phyloP scores from a whole-genome alignment of 2,113 vertebrate species.

The Malurus melanocephalus region DNA sequence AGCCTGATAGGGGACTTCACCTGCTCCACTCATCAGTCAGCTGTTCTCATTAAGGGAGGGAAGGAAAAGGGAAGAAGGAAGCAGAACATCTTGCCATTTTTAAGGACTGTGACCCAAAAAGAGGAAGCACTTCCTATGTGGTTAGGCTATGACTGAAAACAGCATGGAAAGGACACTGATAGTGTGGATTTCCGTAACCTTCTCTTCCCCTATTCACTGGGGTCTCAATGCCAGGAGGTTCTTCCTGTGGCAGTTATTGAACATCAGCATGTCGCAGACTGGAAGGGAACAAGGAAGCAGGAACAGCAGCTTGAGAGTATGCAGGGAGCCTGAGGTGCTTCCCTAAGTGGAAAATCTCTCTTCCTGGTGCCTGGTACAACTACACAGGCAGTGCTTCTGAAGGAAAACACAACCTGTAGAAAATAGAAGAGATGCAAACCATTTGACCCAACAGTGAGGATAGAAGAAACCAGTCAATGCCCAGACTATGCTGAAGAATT shows the following conservation, averaged over 20 bases:
- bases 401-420: not conserved
- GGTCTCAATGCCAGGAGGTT: not conserved
- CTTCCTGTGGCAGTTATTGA: not conserved
- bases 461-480: not conserved
- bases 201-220: not conserved
- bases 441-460: not conserved
- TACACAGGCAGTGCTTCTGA: not conserved
- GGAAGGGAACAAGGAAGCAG: not conserved
- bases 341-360: not conserved
- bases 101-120: not conserved
- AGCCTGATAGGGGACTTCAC: not conserved
- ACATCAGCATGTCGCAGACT: not conserved
- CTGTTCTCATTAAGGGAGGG: not conserved
- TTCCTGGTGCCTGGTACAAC: not conserved
- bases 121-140: fast-evolving
- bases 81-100: not conserved
- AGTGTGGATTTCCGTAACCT: not conserved
- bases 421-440: not conserved
- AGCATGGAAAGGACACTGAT: not conserved
- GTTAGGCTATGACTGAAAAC: not conserved
- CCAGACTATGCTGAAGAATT: not conserved
- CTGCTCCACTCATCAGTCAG: not conserved
- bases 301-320: not conserved
- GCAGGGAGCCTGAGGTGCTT: not conserved
- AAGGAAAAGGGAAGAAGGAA: not conserved